Conservation (phyloP, 2,888 invertebrate genomes). For the Diadromus collaris region DNA sequence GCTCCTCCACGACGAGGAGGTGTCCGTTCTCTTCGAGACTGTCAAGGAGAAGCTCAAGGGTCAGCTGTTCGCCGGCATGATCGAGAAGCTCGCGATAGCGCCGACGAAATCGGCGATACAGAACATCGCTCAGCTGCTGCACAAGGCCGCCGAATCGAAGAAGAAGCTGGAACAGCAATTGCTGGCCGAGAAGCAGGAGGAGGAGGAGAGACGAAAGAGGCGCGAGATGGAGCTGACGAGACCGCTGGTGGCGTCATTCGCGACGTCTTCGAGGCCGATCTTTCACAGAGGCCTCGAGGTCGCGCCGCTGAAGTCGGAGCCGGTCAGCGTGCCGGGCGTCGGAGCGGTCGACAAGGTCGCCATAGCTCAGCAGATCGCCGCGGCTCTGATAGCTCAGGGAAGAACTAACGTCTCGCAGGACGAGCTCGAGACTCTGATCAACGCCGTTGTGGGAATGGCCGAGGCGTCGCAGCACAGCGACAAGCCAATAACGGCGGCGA, state of each 20-base stretch:
- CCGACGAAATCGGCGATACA: slow-evolving; percentile 89
- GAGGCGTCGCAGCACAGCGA: slow-evolving; percentile 82
- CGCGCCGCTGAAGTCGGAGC: slow-evolving; percentile 76
- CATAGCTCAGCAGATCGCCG: slow-evolving; percentile 91
- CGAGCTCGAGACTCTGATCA: slow-evolving; percentile 90
- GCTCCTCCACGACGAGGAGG: slow-evolving; percentile 86
- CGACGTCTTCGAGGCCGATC: slow-evolving; percentile 61
- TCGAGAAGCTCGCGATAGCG: slow-evolving; percentile 84
- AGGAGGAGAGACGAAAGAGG: slow-evolving; percentile 73
- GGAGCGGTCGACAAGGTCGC: slow-evolving; percentile 90
- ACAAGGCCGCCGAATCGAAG: slow-evolving; percentile 83
- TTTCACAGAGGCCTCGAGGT: slow-evolving; percentile 69
- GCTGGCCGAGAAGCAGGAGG: slow-evolving; percentile 74
- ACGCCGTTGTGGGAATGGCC: slow-evolving; percentile 88
- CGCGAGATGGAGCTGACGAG: slow-evolving; percentile 72
- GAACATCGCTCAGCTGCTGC: slow-evolving; percentile 88
- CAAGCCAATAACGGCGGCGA: slow-evolving; percentile 81
- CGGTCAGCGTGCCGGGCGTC: slow-evolving; percentile 85
- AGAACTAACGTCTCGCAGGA: slow-evolving; percentile 90
- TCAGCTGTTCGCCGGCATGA: slow-evolving; percentile 87
- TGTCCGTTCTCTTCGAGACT: slow-evolving; percentile 90
- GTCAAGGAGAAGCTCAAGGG: slow-evolving; percentile 93
- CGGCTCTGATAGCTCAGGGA: slow-evolving; percentile 89
- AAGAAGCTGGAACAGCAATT: slow-evolving; percentile 78
- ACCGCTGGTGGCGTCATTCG: slow-evolving; percentile 62